Percentiles rank a stretch among this genome's conserved stretches.
Evolutionary conservation across 2,113 vertebrate species (phyloP).

Genomic region (Podarcis cretensis): DNA sequence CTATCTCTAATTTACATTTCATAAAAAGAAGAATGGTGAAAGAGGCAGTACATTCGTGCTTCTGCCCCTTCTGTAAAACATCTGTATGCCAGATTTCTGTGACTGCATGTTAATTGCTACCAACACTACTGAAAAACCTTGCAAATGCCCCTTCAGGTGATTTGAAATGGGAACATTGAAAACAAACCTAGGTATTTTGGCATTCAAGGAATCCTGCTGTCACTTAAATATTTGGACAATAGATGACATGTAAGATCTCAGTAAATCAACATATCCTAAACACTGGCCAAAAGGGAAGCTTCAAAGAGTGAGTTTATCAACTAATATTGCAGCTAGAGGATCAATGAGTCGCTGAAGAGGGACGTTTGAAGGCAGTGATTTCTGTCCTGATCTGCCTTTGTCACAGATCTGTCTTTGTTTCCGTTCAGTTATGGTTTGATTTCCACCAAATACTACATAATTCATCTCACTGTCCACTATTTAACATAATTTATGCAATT

Average conservation of each 20-base stretch:
- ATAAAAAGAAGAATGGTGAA: constrained; percentile 12
- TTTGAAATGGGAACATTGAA: constrained; percentile 5
- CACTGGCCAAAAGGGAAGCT: not conserved
- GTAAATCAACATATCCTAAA: not conserved
- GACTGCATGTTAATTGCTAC: constrained; percentile 20
- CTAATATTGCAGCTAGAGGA: too few species aligned
- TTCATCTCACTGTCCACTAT: too few species aligned
- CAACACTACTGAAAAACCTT: constrained; percentile 2
- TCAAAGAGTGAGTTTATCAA: not conserved
- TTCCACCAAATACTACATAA: too few species aligned
- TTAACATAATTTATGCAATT: too few species aligned
- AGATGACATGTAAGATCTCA: too few species aligned
- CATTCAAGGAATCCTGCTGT: not conserved
- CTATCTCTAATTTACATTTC: constrained; percentile 29
- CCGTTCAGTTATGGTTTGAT: too few species aligned
- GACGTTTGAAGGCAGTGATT: too few species aligned
- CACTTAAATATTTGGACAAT: too few species aligned
- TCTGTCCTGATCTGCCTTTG: too few species aligned
- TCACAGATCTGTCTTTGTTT: too few species aligned
- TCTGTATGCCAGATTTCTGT: constrained; percentile 49
- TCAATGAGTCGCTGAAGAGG: too few species aligned
- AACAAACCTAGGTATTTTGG: not conserved
- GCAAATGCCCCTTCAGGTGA: constrained; percentile 4
- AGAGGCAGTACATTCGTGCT: constrained; percentile 27
- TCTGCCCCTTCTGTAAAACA: constrained; percentile 27